Percentiles rank a stretch among this genome's conserved stretches.
Evolutionary conservation across 2,888 invertebrate genomes (phyloP).

Genomic region (Scaptomyza flava): DNA sequence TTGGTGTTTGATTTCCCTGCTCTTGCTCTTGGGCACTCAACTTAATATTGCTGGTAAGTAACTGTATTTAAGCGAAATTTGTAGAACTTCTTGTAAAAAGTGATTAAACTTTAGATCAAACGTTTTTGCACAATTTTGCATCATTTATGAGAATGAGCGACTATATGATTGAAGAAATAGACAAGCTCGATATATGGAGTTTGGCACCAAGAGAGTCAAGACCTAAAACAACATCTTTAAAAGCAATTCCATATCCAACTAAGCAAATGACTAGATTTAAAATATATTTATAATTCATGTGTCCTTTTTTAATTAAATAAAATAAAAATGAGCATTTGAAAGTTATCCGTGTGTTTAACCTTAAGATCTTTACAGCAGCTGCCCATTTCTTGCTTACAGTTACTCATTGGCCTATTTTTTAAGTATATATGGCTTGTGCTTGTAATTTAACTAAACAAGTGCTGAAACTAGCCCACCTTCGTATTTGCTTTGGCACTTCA

Average conservation of each 20-base stretch:
- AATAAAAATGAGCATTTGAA: neutral
- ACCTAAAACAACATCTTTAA: neutral
- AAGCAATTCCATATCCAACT: neutral
- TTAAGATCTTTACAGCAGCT: neutral
- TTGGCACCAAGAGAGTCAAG: neutral
- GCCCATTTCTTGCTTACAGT: neutral
- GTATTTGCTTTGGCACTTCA: slow-evolving; percentile 54
- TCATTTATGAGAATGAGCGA: neutral
- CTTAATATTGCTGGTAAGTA: neutral
- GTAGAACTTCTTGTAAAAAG: too few relatives aligned
- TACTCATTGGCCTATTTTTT: neutral
- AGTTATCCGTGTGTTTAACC: too few relatives aligned
- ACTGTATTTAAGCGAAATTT: too few relatives aligned
- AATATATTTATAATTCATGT: neutral
- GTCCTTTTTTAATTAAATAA: neutral
- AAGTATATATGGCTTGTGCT: too few relatives aligned
- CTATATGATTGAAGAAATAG: neutral
- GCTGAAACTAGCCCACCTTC: slow-evolving; percentile 25
- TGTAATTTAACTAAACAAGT: slow-evolving; percentile 10
- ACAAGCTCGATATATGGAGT: neutral
- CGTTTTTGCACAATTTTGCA: too few relatives aligned
- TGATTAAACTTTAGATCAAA: neutral
- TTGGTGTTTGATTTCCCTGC: neutral
- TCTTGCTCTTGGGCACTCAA: neutral
- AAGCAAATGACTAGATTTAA: neutral